These are phyloP conservation scores for Vulpes vulpes DNA, from an alignment of 2,113 vertebrate species.

Conservation along the genomic window DNA sequence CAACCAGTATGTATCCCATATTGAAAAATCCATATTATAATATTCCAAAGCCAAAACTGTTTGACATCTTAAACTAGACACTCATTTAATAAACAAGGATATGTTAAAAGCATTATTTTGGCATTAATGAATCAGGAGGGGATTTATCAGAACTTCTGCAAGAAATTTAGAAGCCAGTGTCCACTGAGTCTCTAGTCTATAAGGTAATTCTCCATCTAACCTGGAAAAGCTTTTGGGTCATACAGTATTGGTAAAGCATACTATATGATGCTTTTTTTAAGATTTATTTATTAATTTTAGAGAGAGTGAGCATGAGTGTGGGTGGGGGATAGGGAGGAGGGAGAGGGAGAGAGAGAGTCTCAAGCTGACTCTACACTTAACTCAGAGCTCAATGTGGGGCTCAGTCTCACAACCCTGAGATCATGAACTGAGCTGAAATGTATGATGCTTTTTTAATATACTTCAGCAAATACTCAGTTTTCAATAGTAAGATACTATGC, in stretches of 20 bases:
- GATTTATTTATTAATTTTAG: not conserved
- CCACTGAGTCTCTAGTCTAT: not conserved
- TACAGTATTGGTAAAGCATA: not conserved
- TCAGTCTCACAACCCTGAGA: too few relatives aligned
- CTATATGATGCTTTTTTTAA: not conserved
- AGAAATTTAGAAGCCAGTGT: not conserved
- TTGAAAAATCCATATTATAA: not conserved
- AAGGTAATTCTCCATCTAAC: not conserved
- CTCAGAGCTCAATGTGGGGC: not conserved
- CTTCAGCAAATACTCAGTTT: not conserved
- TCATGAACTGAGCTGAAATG: not conserved
- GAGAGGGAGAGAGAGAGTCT: not conserved
- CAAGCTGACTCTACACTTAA: not conserved
- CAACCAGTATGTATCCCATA: not conserved
- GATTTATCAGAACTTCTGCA: not conserved
- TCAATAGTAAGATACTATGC: not conserved
- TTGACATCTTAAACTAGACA: not conserved
- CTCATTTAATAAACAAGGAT: not conserved
- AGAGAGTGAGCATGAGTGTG: not conserved
- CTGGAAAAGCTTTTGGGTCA: not conserved
- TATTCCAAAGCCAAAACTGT: not conserved
- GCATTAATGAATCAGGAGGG: not conserved
- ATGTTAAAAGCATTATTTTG: not conserved
- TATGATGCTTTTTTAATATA: not conserved
- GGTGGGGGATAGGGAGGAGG: too few relatives aligned